A percentile compares a stretch with the other conserved stretches of the same genome.
Conservation (phyloP, 37 sponge, comb jelly and placozoan genomes). For the Aphrocallistes beatrix region DNA sequence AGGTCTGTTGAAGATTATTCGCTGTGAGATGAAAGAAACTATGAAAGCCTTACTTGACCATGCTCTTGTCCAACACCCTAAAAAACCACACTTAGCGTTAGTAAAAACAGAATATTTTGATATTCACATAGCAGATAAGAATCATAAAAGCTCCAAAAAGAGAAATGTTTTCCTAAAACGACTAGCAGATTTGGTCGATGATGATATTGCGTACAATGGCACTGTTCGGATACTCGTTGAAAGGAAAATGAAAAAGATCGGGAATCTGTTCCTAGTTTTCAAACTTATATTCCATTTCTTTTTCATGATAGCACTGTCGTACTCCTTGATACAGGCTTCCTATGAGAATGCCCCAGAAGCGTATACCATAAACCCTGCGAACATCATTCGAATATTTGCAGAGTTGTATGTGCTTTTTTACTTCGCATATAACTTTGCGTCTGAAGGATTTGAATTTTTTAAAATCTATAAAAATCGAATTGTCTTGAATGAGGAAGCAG, state of each 20-base stretch:
- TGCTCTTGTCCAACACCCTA: not conserved
- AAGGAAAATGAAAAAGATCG: not conserved
- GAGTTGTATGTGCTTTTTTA: not conserved
- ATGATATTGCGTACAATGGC: not conserved
- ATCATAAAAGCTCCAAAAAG: not conserved
- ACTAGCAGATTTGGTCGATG: not conserved
- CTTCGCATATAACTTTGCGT: not conserved
- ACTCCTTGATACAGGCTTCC: not conserved
- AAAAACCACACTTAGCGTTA: not conserved
- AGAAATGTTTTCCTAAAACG: not conserved
- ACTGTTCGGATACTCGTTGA: not conserved
- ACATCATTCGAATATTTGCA: not conserved
- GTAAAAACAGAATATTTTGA: not conserved
- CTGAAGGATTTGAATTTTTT: not conserved
- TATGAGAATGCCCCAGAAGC: not conserved
- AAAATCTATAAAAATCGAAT: not conserved
- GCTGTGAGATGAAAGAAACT: not conserved
- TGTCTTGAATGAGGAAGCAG: not conserved
- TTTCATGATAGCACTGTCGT: not conserved
- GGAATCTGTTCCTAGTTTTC: not conserved
- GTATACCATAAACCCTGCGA: not conserved
- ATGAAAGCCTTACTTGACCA: not conserved
- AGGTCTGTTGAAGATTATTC: not conserved
- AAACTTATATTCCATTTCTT: not conserved
- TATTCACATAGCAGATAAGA: not conserved